Percentiles rank a stretch among this genome's conserved stretches.
Conservation (phyloP, 2,113 vertebrate species). For the Phalacrocorax carbo region DNA sequence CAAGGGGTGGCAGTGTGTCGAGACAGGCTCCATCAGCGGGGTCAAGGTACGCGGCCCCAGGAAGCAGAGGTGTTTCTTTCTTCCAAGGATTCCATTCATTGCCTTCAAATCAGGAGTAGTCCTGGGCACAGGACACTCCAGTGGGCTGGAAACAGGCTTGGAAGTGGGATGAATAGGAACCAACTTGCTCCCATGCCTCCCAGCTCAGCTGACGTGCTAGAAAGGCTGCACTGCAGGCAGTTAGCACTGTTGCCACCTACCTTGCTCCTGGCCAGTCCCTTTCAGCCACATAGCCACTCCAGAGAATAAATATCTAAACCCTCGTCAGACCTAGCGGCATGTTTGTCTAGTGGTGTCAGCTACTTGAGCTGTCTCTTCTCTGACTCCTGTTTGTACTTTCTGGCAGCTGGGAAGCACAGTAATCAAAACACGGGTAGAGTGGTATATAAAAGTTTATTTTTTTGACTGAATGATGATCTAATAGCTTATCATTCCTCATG, state of each 20-base stretch:
- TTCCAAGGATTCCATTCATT: background rate
- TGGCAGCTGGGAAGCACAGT: conserved; percentile 23
- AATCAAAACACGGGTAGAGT: conserved; percentile 28
- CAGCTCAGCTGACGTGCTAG: background rate
- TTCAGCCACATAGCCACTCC: background rate
- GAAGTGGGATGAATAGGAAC: background rate
- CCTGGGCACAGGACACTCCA: background rate
- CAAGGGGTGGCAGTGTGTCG: background rate
- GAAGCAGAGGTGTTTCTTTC: background rate
- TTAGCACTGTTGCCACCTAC: background rate
- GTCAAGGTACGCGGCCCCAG: accelerated
- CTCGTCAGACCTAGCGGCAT: background rate
- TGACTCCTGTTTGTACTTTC: conserved; percentile 33
- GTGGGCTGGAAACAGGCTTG: background rate
- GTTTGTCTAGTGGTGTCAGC: conserved; percentile 30
- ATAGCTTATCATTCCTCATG: conserved; percentile 53
- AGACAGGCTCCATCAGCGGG: background rate
- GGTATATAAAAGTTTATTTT: conserved; percentile 45
- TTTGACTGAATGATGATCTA: conserved; percentile 43
- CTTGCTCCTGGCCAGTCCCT: background rate
- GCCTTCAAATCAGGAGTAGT: background rate
- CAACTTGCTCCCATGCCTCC: background rate
- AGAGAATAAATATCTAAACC: background rate
- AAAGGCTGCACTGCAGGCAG: background rate
- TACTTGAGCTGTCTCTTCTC: conserved; percentile 19